Base-by-base conservation (phyloP, 1,140 invertebrate species). In the Elymnias hypermnestra region DNA sequence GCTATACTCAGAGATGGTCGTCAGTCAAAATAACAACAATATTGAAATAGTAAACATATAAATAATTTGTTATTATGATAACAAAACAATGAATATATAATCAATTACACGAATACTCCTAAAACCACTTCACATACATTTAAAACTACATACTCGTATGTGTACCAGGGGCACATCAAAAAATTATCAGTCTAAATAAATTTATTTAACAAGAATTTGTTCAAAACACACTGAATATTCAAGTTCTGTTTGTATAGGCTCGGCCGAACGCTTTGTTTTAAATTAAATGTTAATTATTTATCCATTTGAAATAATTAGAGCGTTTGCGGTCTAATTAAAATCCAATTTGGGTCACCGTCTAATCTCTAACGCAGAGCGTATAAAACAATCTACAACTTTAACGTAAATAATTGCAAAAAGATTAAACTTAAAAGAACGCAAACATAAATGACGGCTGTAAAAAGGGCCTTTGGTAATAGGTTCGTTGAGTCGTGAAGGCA, bases 401-500 rank as follows among this genome's bases (percentile, higher is more conserved):
- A 31, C 28, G 45, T 38, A 39, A 46, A n/a, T n/a, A n/a, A n/a
- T n/a, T n/a, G n/a, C n/a, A n/a, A n/a, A n/a, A 18, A 19, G 9
- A 10, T 7, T 15, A 6, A 3, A 14, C 8, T 33, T 13, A 12
- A 33, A 14, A 6, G 14, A 29, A 2, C 3, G 14, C 4, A 6
- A 33, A 4, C 29, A 15, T 15, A 2, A 33, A 33, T 13, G 8
- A 33, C n/a, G 5, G 12, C 12, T 4, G 29, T 6, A 1, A 48
- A 67, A 50, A 58, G 48, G 38, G 57, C 53, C 57, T 59, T 75
- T 68, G 65, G 59, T 68, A 73, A 76, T 63, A 53, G 60, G 73
- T 69, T 69, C 62, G 65, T 64, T 74, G 57, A 62, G 53, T 56
- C 64, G 69, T 78, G 63, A 72, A 73, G 65, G 55, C 62, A 61